Evolutionary conservation across 2,113 vertebrate species (phyloP).

Genomic region (Panurus biarmicus): DNA sequence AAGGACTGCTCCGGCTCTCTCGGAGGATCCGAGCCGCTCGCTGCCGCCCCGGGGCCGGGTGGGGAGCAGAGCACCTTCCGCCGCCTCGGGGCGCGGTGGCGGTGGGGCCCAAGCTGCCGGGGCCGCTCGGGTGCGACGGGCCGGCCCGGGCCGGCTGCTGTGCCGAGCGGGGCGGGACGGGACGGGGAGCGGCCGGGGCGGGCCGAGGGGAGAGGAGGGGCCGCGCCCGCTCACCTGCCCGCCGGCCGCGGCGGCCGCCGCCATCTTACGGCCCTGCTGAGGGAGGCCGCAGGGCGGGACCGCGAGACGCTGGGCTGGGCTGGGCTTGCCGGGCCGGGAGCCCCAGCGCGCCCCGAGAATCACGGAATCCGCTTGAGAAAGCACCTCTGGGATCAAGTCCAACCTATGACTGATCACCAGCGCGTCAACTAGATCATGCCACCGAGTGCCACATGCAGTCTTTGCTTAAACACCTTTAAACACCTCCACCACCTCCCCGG

Average conservation of each 20-base stretch:
- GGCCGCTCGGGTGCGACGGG: no score
- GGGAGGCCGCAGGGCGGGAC: neutral
- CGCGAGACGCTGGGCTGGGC: neutral
- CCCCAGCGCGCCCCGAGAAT: fast-evolving
- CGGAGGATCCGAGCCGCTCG: neutral
- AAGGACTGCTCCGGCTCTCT: neutral
- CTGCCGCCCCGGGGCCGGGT: neutral
- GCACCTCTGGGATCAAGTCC: no score
- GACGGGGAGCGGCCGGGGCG: no score
- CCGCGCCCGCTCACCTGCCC: neutral
- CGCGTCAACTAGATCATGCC: neutral
- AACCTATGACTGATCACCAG: neutral
- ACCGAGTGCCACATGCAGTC: neutral
- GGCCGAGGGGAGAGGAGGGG: neutral
- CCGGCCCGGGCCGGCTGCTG: neutral
- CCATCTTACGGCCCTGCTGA: neutral
- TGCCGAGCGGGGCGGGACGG: no score
- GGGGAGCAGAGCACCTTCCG: neutral
- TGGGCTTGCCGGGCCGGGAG: fast-evolving
- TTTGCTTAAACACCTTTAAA: neutral
- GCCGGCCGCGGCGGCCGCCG: neutral
- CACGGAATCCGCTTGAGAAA: neutral
- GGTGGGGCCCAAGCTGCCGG: neutral
- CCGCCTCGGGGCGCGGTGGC: fast-evolving
- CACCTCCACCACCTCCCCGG: neutral